Base-by-base conservation (phyloP, 2,888 invertebrate species). In the Pachycephus smyrnensis region DNA sequence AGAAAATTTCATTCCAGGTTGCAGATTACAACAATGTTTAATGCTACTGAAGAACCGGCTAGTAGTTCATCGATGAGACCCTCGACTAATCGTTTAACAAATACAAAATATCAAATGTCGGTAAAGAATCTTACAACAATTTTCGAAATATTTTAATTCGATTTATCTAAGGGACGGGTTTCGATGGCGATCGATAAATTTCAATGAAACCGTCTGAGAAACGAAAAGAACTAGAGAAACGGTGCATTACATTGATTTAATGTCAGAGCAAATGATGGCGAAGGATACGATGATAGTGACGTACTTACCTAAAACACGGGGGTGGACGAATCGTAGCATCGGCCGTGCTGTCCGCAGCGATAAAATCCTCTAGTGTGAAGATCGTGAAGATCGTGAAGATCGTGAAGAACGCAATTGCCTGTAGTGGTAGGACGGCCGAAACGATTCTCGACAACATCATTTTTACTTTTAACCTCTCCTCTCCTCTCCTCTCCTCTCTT, bases 271-370 rank as follows among this genome's bases (percentile, higher is more conserved):
- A 23, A 6, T 55, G 23, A 9, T 23, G 40, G 23, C 40, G 40
- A 55, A 55, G 40, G 40, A 55, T 55, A 23, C 33, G 68, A 73
- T 77, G 75, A 71, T 73, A 71, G 75, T 33, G 71, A 32, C 71
- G 23, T 79, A 76, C 91, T 91, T 88, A 91, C 91, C 91, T 91
- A 76, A 83, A 75, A 76, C 91, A 91, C 68, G 91, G 91, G 81
- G 88, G 87, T 73, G 85, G 88, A 84, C 80, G 85, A 73, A 40
- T 76, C 79, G 32, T 69, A 35, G 31, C 40, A 68, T 35, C 71
- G 71, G 79, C 82, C 80, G 80, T 78, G 73, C 31, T 79, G 68
- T 79, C 80, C 55, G 81, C 79, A 71, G 74, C 36, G 73, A 73
- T 31, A 68, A 85, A 80, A 80, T 80, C 78, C 80, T 83, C 80